These are phyloP conservation scores for Fragariocoptes setiger DNA, from an alignment of 1,140 invertebrate genomes.

Conservation along the genomic window DNA sequence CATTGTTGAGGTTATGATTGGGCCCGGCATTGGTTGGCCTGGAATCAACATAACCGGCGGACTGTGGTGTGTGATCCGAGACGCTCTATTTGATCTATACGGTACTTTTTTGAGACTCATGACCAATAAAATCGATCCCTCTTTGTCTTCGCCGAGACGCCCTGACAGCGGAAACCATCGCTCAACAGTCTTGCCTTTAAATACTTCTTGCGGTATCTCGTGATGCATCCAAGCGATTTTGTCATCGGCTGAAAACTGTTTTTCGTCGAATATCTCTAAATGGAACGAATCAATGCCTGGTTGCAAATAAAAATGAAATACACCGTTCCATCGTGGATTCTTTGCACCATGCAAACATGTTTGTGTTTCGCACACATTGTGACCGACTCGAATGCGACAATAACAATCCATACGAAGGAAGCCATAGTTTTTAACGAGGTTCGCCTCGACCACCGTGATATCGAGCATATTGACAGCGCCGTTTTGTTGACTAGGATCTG, in stretches of 20 bases:
- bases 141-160: conserved; percentile 64
- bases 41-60: not conserved
- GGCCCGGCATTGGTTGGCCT: not conserved
- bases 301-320: conserved; percentile 40
- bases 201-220: conserved; percentile 41
- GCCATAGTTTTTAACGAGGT: conserved; percentile 81
- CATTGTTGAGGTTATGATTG: not conserved
- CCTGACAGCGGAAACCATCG: conserved; percentile 71
- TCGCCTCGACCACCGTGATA: conserved; percentile 52
- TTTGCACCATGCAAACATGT: conserved; percentile 52
- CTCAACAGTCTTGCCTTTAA: conserved; percentile 57
- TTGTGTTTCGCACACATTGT: conserved; percentile 66
- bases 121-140: conserved; percentile 37
- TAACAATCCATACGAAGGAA: conserved; percentile 85
- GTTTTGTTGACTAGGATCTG: conserved; percentile 7
- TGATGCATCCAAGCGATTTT: conserved; percentile 58
- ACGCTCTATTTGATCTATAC: not conserved
- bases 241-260: conserved; percentile 78
- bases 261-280: conserved; percentile 83
- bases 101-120: conserved; percentile 13
- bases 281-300: conserved; percentile 49
- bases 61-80: not conserved
- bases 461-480: conserved; percentile 36
- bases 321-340: conserved; percentile 76
- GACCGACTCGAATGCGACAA: conserved; percentile 58